Evolutionary conservation across 2,888 invertebrate species (phyloP), one percentile per base, ranked within the genome.

Genomic region (Junonia oenone): DNA sequence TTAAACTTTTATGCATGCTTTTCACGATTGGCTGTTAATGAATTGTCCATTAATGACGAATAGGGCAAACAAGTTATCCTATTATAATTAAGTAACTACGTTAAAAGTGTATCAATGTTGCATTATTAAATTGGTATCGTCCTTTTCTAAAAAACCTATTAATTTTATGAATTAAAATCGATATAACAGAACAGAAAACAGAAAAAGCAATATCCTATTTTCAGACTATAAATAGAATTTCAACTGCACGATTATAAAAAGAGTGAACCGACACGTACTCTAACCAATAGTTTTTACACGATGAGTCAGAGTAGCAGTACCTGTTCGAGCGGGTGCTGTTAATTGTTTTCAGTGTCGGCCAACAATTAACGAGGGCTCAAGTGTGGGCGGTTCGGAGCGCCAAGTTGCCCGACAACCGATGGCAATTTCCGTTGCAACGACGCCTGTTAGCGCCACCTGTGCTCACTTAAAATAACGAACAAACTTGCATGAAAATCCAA

Each of bases 341-440:
- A 77, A 83, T 82, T 78, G 78, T 82, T 81, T 81, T 79, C 72
- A 71, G 72, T 76, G 73, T 73, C 69, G 70, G 68, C 72, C 68
- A 71, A 76, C 75, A 78, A 80, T 80, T 80, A 81, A 76, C 74
- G 71, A 67, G 69, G 68, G 68, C 63, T 65, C 59, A 55, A 65
- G 68, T 68, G 66, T 64, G 69, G 70, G 72, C 67, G 72, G 67
- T 66, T 33, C 61, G 58, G 56, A 62, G 68, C 63, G 68, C 73
- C 74, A 74, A 77, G 72, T 75, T 72, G 63, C 68, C 68, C 43
- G 43, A 43, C 43, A 69, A 70, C 74, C 75, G 76, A 72, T 73
- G 73, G 76, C 77, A 83, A 83, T 83, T 79, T 83, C 83, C 83
- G 80, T 62, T 76, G 72, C 78, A 76, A 72, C 66, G 72, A 60